Conservation (phyloP, 2,888 invertebrate species). For the Drosophila subquinaria region DNA sequence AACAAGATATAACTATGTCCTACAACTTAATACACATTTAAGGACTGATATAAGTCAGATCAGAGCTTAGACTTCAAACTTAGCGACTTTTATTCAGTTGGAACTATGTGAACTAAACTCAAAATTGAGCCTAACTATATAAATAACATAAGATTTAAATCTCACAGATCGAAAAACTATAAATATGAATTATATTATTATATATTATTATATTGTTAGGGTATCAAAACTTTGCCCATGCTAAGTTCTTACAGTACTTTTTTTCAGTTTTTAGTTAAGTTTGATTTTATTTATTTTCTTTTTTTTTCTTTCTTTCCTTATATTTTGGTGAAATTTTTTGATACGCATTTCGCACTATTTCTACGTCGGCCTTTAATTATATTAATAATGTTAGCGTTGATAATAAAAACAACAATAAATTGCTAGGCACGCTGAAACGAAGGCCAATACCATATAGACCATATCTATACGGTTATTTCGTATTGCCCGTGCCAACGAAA, state of each 20-base stretch:
- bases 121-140: no score
- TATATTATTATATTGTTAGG: not conserved
- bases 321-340: conserved; percentile 36
- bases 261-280: not conserved
- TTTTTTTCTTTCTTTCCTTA: conserved; percentile 3
- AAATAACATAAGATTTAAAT: no score
- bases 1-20: not conserved
- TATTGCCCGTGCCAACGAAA: conserved; percentile 10
- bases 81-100: no score
- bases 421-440: conserved; percentile 37
- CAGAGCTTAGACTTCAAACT: no score
- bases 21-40: not conserved
- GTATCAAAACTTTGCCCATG: not conserved
- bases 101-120: no score
- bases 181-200: no score
- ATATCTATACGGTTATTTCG: conserved; percentile 15
- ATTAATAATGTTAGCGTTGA: conserved; percentile 62
- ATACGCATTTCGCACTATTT: conserved; percentile 67
- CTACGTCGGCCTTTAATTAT: conserved; percentile 55
- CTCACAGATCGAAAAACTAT: no score
- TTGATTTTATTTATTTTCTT: conserved; percentile 15
- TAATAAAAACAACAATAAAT: conserved; percentile 60
- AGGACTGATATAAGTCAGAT: not conserved
- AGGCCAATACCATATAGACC: conserved; percentile 45
- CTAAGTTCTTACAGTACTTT: not conserved